phyloP scores from a whole-genome alignment of 2,113 vertebrate species.

The Morone saxatilis region DNA sequence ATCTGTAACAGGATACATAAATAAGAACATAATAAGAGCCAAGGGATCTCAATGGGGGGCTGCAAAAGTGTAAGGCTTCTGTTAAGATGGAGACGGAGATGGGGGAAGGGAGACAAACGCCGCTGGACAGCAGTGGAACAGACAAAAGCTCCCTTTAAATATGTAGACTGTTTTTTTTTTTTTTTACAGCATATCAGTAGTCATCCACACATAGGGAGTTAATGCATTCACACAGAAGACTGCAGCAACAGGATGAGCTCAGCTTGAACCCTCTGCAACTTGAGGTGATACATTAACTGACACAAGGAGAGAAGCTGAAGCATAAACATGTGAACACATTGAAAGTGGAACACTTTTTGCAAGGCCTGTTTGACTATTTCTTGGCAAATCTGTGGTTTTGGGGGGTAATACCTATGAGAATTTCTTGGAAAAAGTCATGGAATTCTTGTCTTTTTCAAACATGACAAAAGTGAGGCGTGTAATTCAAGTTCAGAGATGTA shows the following conservation, averaged over 20 bases:
- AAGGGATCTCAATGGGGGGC: slow-evolving; percentile 71
- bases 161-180: not conserved
- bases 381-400: slow-evolving; percentile 33
- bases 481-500: slow-evolving; percentile 13
- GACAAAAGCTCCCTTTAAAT: slow-evolving; percentile 43
- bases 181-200: slow-evolving; percentile 33
- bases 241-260: slow-evolving; percentile 57
- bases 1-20: slow-evolving; percentile 83
- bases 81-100: slow-evolving; percentile 52
- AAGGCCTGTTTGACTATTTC: slow-evolving; percentile 40
- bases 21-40: slow-evolving; percentile 79
- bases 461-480: slow-evolving; percentile 4
- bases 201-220: slow-evolving; percentile 23
- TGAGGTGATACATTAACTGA: slow-evolving; percentile 65
- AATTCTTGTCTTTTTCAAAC: slow-evolving; percentile 24
- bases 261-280: slow-evolving; percentile 48
- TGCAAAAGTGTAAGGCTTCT: slow-evolving; percentile 74
- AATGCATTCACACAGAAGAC: slow-evolving; percentile 36
- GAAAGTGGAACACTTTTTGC: slow-evolving; percentile 40
- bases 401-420: slow-evolving; percentile 10
- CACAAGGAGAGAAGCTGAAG: slow-evolving; percentile 2
- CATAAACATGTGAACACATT: slow-evolving; percentile 33
- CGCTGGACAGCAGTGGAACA: slow-evolving; percentile 47
- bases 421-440: slow-evolving; percentile 17
- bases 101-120: slow-evolving; percentile 69